These are phyloP conservation scores for Corbicula japonica DNA, from an alignment of 2,888 invertebrate species.

Conservation along the genomic window DNA sequence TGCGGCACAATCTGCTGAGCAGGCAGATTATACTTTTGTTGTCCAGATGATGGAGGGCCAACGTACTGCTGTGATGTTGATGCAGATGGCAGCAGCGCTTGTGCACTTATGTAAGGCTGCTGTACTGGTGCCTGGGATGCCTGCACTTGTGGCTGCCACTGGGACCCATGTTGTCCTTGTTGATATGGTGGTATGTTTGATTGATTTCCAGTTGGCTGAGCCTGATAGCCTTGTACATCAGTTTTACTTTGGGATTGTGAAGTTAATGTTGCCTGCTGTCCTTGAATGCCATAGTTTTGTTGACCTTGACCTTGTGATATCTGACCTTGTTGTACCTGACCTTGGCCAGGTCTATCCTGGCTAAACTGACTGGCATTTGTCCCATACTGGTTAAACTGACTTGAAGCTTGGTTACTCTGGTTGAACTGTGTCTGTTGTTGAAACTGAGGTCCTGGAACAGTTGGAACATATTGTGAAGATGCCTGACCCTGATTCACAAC, in stretches of 20 bases:
- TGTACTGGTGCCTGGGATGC: too few relatives aligned
- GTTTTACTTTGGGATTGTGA: too few relatives aligned
- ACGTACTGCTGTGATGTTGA: not conserved
- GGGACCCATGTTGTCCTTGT: too few relatives aligned
- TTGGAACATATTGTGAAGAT: too few relatives aligned
- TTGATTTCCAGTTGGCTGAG: constrained; percentile 37
- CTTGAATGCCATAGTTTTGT: not conserved
- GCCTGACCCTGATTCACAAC: too few relatives aligned
- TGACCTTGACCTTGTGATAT: constrained; percentile 23
- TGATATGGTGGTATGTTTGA: too few relatives aligned
- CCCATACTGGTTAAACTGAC: not conserved
- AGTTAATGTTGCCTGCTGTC: too few relatives aligned
- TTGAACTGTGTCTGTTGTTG: not conserved
- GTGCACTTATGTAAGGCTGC: constrained; percentile 36
- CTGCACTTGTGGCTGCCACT: too few relatives aligned
- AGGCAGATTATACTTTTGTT: constrained; percentile 13
- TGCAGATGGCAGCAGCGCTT: constrained; percentile 4
- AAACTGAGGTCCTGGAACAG: too few relatives aligned
- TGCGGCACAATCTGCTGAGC: constrained; percentile 34
- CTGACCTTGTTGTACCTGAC: constrained; percentile 1
- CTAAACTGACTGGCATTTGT: constrained; percentile 5
- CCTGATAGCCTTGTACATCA: constrained; percentile 28
- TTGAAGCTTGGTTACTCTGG: constrained; percentile 13
- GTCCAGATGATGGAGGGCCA: not conserved
- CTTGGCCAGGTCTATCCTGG: constrained; percentile 3